These are phyloP conservation scores for Sparidentex hasta DNA, from an alignment of 2,797 vertebrate genomes.

Conservation along the genomic window DNA sequence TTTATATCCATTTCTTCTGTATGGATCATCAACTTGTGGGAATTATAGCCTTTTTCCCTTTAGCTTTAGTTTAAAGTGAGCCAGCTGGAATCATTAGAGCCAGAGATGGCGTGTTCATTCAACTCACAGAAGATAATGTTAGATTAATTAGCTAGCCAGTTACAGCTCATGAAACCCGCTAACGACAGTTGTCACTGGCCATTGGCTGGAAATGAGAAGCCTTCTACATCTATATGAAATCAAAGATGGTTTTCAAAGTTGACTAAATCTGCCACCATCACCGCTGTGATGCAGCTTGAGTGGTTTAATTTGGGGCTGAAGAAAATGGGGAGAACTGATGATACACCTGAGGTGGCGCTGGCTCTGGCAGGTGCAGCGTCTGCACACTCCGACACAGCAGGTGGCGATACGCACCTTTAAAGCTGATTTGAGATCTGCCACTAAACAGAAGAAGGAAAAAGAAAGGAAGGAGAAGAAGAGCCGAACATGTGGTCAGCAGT, in stretches of 20 bases:
- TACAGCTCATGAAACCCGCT: neutral
- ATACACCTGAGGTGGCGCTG: too few species aligned
- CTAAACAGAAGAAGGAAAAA: too few species aligned
- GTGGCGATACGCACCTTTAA: too few species aligned
- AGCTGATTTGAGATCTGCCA: too few species aligned
- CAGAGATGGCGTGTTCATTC: neutral
- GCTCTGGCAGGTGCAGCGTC: too few species aligned
- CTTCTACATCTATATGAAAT: neutral
- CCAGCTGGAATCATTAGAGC: neutral
- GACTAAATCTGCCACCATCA: neutral
- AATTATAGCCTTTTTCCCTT: neutral
- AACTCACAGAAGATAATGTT: neutral
- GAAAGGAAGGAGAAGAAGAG: too few species aligned
- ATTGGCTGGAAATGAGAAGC: neutral
- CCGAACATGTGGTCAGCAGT: too few species aligned
- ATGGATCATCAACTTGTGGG: neutral
- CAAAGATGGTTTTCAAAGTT: neutral
- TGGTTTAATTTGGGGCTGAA: too few species aligned
- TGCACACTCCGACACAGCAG: too few species aligned
- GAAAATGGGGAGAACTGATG: too few species aligned
- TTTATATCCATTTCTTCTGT: neutral
- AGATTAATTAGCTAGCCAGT: neutral
- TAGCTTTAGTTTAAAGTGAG: neutral
- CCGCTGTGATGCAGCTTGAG: too few species aligned
- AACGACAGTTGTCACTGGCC: neutral